These are phyloP conservation scores for Microctonus hyperodae DNA, from an alignment of 2,888 invertebrate genomes.

Conservation along the genomic window DNA sequence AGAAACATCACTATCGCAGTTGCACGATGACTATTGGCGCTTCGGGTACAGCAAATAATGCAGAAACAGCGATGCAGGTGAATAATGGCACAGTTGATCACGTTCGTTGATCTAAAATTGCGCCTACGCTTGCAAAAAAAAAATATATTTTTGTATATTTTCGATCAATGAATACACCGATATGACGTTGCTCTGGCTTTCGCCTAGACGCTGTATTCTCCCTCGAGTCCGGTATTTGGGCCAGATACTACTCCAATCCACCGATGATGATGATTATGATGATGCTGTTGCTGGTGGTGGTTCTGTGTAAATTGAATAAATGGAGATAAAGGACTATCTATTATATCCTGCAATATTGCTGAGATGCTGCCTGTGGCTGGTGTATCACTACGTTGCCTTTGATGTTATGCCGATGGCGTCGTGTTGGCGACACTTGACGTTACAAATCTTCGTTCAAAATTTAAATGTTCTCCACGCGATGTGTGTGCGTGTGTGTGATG, in stretches of 20 bases:
- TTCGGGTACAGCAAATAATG: conserved; percentile 47
- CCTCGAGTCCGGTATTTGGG: conserved; percentile 21
- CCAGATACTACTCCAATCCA: conserved; percentile 4
- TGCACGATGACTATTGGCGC: background rate
- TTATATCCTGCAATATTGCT: background rate
- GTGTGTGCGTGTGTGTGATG: background rate
- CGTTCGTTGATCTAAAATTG: conserved; percentile 52
- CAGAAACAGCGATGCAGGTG: conserved; percentile 58
- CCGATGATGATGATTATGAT: background rate
- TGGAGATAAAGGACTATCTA: background rate
- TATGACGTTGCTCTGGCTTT: conserved; percentile 39
- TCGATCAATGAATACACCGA: conserved; percentile 27
- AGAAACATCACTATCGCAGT: conserved; percentile 32
- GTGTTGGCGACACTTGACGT: conserved; percentile 10
- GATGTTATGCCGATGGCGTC: conserved; percentile 10
- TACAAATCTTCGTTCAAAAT: conserved; percentile 1
- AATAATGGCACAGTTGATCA: conserved; percentile 61
- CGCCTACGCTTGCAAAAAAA: conserved; percentile 32
- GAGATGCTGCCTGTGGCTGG: conserved; percentile 7
- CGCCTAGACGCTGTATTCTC: conserved; percentile 37
- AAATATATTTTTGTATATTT: background rate
- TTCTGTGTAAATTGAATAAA: background rate
- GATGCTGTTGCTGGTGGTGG: conserved; percentile 4
- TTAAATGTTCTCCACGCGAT: background rate
- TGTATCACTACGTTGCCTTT: background rate